phyloP scores from a whole-genome alignment of 2,797 vertebrate species.

The Orestias chungarensis region DNA sequence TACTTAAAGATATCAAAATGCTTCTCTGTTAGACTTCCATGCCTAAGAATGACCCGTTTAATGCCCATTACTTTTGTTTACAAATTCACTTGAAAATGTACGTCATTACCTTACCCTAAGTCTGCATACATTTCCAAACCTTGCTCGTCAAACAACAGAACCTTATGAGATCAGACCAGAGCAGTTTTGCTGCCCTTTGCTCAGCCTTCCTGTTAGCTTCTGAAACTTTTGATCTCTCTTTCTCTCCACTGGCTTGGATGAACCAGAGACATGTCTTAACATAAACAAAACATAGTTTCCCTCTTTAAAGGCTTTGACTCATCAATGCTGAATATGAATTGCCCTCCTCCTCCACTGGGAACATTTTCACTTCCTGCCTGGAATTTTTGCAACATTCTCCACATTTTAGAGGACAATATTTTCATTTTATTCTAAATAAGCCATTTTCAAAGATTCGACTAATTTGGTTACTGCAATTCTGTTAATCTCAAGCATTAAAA shows the following conservation, averaged over 20 bases:
- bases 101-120: neutral
- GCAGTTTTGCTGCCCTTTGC: neutral
- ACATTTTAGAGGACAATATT: neutral
- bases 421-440: neutral
- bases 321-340: neutral
- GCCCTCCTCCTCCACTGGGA: neutral
- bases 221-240: neutral
- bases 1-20: neutral
- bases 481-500: neutral
- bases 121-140: neutral
- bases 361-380: neutral
- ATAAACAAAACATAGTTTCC: neutral
- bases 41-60: neutral
- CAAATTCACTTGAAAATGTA: neutral
- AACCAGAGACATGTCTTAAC: neutral
- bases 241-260: neutral
- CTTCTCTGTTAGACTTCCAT: neutral
- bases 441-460: neutral
- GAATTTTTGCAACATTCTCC: neutral
- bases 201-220: slow-evolving; percentile 5
- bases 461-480: neutral
- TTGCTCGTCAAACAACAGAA: neutral
- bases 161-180: neutral
- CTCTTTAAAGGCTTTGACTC: neutral
- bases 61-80: no score